Evolutionary conservation across 2,113 vertebrate genomes (phyloP), one percentile per base, ranked within the genome.

Genomic region (Crotophaga sulcirostris): DNA sequence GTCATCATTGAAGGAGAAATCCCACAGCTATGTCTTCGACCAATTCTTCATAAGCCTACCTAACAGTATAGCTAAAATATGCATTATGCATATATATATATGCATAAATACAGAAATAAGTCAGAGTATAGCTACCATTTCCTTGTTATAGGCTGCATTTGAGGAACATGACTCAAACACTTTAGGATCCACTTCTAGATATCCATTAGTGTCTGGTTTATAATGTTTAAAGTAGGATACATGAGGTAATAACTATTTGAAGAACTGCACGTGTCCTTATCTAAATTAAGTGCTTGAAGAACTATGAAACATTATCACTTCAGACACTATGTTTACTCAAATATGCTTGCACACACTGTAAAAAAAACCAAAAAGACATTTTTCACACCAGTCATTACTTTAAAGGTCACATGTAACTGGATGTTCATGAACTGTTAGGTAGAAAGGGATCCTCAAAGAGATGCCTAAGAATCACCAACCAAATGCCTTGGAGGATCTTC

Each of bases 231-330:
- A 96, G 86, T 87, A 86, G 60, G 54, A 94, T 88, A 82, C 68
- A 59, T 7, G 52, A 67, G 40, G 38, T 93, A 85, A 94, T 52
- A 90, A 87, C 94, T 89, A 56, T 79, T 78, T 89, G 92, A 97
- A 97, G 95, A 79, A 95, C 79, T 96, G 64, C 40, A 74, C 10
- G 3, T 40, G 16, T 78, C 56, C 60, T 95, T 95, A 96, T 74
- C 68, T 78, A 95, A 95, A 93, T 91, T 90, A 97, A 97, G 95
- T 96, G 77, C 93, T 95, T 97, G 94, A 95, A 97, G 91, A 98
- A 97, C 85, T 67, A 62, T 89, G 89, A 97, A 97, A 95, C 94
- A 70, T 89, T 89, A 92, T 87, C 92, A 95, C 59, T 96, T 90
- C 92, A 97, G 95, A 95, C 80, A 95, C 45, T 91, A 45, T 67